Base-by-base conservation (phyloP, 2,113 vertebrate genomes). In the Oostethus manadensis region DNA sequence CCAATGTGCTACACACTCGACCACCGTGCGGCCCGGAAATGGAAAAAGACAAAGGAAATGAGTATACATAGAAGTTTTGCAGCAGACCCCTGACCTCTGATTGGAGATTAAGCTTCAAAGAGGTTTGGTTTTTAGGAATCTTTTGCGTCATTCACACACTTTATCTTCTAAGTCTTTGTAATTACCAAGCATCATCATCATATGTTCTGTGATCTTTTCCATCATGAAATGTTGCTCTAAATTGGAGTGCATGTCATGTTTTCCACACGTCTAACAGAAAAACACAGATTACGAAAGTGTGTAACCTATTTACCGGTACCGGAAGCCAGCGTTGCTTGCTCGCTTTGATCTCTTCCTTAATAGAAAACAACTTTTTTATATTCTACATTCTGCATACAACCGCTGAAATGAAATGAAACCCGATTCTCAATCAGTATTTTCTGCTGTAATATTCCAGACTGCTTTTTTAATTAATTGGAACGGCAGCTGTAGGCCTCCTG, bases 41-140 rank as follows among this genome's bases (percentile, higher is more conserved):
- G 42, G 78, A 84, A 80, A 71, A 79, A 81, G 81, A 79, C 74
- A 78, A 82, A 81, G 78, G 68, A 78, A 83, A 86, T 76, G 72
- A 79, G 77, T 79, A 33, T 59, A 68, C 64, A 68, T 65, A 72
- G 64, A 63, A 46, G 73, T 62, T 58, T 15, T 17, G 58, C 61
- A 61, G 58, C 59, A 74, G 65, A 63, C 76, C 76, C 63, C 61
- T 64, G 66, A 51, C 74, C 64, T 79, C 60, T 4, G 11, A 71
- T 74, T 72, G 21, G 33, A 73, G 57, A 74, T 73, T 68, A 70
- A 72, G 69, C 71, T 53, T 80, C 84, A 72, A 60, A 77, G 67
- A 66, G 76, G 69, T 74, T 84, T 81, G 65, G 21, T 10, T 50
- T 64, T 73, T 81, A 73, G 71, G 73, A 62, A 77, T 79, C 66